Percentiles rank a stretch among this genome's conserved stretches.
phyloP scores from a whole-genome alignment of 1,140 invertebrate species.

The Parasteatoda tepidariorum region DNA sequence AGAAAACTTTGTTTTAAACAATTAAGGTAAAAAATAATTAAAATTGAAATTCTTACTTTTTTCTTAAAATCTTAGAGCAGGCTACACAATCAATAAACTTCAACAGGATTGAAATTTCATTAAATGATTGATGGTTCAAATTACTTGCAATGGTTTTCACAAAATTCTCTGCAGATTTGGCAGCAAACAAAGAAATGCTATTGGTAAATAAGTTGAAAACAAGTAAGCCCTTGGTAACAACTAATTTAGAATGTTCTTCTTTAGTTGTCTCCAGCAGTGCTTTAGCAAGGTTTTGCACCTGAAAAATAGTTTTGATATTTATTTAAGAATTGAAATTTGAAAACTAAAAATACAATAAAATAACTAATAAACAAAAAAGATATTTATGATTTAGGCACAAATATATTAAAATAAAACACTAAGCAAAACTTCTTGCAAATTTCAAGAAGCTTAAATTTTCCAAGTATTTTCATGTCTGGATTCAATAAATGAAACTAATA shows the following conservation, averaged over 20 bases:
- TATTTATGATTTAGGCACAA: no score
- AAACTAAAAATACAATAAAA: no score
- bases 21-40: not conserved
- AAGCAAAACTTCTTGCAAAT: no score
- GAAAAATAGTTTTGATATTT: no score
- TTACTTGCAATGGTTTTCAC: not conserved
- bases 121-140: not conserved
- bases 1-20: no score
- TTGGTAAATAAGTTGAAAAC: conserved; percentile 31
- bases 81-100: conserved; percentile 52
- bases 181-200: conserved; percentile 22
- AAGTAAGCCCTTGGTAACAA: not conserved
- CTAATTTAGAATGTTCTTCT: not conserved
- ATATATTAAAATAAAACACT: no score
- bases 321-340: no score
- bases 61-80: conserved; percentile 14
- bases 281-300: conserved; percentile 19
- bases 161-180: conserved; percentile 15
- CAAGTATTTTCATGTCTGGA: no score
- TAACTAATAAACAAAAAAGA: no score
- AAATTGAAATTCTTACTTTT: conserved; percentile 10
- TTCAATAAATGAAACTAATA: no score
- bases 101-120: conserved; percentile 38
- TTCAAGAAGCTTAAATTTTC: no score
- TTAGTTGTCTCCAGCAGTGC: not conserved